phyloP scores from a whole-genome alignment of 2,888 invertebrate genomes.

The Stictocephala bisonia region DNA sequence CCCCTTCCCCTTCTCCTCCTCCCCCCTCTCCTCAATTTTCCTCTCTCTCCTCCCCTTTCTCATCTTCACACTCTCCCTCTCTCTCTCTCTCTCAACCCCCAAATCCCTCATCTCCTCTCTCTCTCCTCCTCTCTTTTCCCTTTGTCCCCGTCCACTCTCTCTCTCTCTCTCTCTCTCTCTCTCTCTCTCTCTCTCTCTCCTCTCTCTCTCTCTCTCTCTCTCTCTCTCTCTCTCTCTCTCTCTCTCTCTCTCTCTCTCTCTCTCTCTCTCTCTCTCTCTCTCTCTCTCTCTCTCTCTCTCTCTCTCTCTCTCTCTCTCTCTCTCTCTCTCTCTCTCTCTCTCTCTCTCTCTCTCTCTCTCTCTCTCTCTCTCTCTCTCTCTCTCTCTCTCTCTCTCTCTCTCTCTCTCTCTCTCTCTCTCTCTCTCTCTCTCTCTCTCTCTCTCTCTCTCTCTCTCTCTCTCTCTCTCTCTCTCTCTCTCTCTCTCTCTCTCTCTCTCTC shows the following conservation, averaged over 20 bases:
- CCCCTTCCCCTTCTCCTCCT: neutral
- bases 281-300: neutral
- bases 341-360: neutral
- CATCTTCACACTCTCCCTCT: neutral
- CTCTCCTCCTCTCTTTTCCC: neutral
- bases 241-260: neutral
- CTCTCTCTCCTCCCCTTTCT: neutral
- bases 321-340: neutral
- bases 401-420: neutral
- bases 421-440: neutral
- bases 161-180: neutral
- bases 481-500: neutral
- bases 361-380: slow-evolving; percentile 10
- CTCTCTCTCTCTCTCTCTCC: neutral
- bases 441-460: neutral
- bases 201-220: neutral
- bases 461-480: neutral
- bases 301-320: neutral
- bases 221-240: neutral
- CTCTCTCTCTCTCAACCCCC: neutral
- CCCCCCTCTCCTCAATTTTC: neutral
- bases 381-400: slow-evolving; percentile 20
- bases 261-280: neutral
- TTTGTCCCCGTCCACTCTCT: neutral
- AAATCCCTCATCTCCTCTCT: neutral